Percentiles rank a stretch among this genome's conserved stretches.
phyloP scores from a whole-genome alignment of 2,797 vertebrate genomes.

The Platalea minor region DNA sequence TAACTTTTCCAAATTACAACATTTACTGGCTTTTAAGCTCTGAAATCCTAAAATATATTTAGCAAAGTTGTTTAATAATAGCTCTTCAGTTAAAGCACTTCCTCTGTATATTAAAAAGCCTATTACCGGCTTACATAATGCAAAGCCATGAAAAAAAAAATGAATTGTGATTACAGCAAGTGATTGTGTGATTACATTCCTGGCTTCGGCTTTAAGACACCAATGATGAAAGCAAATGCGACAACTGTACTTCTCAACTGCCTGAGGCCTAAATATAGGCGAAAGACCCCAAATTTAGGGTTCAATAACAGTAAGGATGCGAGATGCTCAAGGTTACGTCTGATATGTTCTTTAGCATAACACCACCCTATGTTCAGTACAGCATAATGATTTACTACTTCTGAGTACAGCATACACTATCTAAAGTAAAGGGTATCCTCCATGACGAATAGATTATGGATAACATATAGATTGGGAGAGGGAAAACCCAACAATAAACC shows the following conservation, averaged over 20 bases:
- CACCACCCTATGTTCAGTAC: background rate
- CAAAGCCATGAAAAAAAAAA: background rate
- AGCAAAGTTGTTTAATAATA: background rate
- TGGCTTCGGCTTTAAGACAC: background rate
- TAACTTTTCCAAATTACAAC: background rate
- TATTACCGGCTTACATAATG: background rate
- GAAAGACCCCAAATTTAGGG: background rate
- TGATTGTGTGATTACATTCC: background rate
- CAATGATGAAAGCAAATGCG: background rate
- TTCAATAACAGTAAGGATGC: background rate
- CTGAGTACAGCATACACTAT: background rate
- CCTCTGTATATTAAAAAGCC: background rate
- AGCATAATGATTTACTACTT: background rate
- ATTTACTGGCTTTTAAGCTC: background rate
- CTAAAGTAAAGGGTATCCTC: background rate
- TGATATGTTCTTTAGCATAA: background rate
- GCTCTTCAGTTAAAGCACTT: background rate
- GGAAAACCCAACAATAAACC: background rate
- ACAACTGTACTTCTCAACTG: background rate
- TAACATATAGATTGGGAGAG: background rate
- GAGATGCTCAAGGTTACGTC: background rate
- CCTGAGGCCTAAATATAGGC: background rate
- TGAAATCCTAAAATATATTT: background rate
- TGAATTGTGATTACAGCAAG: background rate
- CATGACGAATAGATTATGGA: fast-evolving